phyloP scores from a whole-genome alignment of 2,888 invertebrate species.

The Acanthococcus lagerstroemiae region DNA sequence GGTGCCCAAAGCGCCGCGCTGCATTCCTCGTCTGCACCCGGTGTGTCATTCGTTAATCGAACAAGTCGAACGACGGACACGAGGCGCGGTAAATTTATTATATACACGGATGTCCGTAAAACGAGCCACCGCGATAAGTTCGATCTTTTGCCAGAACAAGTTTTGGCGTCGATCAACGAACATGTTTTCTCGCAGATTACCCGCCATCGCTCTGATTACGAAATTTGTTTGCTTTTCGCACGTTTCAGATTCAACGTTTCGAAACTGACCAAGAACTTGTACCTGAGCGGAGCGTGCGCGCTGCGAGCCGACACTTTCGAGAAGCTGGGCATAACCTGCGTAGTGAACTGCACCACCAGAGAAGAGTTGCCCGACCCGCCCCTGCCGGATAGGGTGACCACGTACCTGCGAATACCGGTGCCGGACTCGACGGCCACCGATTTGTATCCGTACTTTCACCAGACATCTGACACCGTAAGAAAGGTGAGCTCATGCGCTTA shows the following conservation, averaged over 20 bases:
- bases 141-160: too few species aligned
- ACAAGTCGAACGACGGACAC: too few species aligned
- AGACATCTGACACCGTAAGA: constrained; percentile 64
- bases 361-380: constrained; percentile 66
- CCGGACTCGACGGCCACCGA: constrained; percentile 64
- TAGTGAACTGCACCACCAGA: constrained; percentile 61
- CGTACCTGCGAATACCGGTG: constrained; percentile 59
- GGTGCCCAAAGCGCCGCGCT: too few species aligned
- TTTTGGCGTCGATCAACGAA: too few species aligned
- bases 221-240: not conserved
- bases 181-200: too few species aligned
- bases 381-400: constrained; percentile 45
- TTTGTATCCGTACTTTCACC: constrained; percentile 64
- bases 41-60: too few species aligned
- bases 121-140: too few species aligned
- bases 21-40: too few species aligned
- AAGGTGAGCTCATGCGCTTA: too few species aligned
- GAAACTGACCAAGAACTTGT: constrained; percentile 15
- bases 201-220: too few species aligned
- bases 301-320: constrained; percentile 48
- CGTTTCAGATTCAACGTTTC: constrained; percentile 9
- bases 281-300: constrained; percentile 27
- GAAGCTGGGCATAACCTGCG: constrained; percentile 59
- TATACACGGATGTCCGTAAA: too few species aligned
- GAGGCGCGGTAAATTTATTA: too few species aligned